Evolutionary conservation across 2,113 vertebrate genomes (phyloP).

Genomic region (Daboia siamensis): DNA sequence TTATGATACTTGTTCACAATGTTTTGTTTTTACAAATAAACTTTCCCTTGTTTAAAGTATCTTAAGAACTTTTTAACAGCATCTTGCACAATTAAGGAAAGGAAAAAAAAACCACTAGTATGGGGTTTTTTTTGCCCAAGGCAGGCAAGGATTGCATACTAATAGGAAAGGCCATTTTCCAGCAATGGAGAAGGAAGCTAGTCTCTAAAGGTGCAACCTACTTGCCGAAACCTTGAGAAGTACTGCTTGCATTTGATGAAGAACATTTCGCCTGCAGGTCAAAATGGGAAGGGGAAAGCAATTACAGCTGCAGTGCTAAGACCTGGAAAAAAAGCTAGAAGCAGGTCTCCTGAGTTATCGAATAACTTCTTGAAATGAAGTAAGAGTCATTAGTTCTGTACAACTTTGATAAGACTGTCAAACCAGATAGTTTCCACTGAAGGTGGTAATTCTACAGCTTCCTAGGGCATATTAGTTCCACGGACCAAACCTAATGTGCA

Average conservation of each 20-base stretch:
- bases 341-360: background rate
- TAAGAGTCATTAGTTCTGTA: background rate
- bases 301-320: background rate
- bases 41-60: background rate
- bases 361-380: background rate
- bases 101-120: background rate
- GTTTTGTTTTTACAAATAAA: background rate
- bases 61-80: background rate
- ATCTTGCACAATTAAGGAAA: background rate
- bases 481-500: background rate
- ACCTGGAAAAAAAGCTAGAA: background rate
- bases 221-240: background rate
- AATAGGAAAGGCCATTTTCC: background rate
- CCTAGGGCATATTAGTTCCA: background rate
- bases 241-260: background rate
- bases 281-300: background rate
- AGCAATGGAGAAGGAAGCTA: background rate
- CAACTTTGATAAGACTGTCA: background rate
- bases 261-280: background rate
- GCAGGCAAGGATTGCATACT: background rate
- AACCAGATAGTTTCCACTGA: background rate
- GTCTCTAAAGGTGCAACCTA: background rate
- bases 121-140: slow-evolving; percentile 7
- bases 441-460: background rate
- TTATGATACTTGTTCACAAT: background rate